Evolutionary conservation across 2,888 invertebrate genomes (phyloP).

Genomic region (Troglohyphantes excavatus): DNA sequence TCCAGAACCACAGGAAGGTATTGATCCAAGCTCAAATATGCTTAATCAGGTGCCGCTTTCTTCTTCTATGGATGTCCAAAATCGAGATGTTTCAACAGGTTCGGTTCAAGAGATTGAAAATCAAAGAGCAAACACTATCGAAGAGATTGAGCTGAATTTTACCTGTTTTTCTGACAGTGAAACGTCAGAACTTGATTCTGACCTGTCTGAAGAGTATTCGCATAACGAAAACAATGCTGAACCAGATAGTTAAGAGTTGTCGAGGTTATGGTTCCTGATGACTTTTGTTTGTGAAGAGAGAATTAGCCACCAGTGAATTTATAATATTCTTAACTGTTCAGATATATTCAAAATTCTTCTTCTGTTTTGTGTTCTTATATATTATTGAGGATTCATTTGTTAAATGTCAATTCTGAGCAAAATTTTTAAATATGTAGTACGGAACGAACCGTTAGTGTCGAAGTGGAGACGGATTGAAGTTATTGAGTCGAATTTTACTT

Average conservation of each 20-base stretch:
- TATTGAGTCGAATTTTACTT: too few species aligned
- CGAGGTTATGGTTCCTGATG: too few species aligned
- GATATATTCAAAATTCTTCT: background rate
- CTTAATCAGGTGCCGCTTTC: background rate
- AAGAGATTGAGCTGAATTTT: slow-evolving; percentile 40
- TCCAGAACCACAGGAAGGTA: background rate
- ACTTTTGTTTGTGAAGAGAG: background rate
- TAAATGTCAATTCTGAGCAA: too few species aligned
- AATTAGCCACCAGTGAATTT: background rate
- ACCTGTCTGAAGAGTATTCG: slow-evolving; percentile 14
- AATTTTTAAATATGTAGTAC: too few species aligned
- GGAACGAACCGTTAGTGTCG: too few species aligned
- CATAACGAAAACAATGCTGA: slow-evolving; percentile 15
- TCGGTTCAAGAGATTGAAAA: background rate
- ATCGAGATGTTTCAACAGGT: background rate
- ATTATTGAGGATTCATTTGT: background rate
- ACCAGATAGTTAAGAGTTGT: background rate
- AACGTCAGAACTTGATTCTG: slow-evolving; percentile 17
- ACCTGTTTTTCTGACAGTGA: slow-evolving; percentile 25
- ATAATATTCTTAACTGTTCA: background rate
- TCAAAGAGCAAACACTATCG: background rate
- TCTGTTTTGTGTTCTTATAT: background rate
- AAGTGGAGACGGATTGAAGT: too few species aligned
- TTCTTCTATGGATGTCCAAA: background rate
- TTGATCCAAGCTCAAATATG: background rate